These are phyloP conservation scores for Palloptera scutellata DNA, from an alignment of 2,888 invertebrate genomes.

Conservation along the genomic window DNA sequence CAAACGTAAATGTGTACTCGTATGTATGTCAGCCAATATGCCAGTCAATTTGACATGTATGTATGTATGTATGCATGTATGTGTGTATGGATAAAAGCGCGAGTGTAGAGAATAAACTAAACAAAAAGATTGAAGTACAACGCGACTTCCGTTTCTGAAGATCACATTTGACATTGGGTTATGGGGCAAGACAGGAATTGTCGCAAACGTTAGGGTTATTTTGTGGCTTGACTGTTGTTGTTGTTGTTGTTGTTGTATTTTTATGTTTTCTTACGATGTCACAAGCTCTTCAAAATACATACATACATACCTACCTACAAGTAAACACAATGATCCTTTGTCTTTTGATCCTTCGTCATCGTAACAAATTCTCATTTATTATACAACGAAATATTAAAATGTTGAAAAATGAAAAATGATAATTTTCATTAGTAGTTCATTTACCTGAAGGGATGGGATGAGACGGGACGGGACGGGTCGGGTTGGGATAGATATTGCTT, in stretches of 20 bases:
- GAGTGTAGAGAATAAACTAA: background rate
- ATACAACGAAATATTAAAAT: conserved; percentile 13
- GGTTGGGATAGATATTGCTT: conserved; percentile 12
- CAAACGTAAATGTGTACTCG: background rate
- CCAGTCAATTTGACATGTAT: background rate
- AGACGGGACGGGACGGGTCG: conserved; percentile 18
- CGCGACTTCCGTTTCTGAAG: conserved; percentile 3
- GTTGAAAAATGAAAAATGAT: conserved; percentile 54
- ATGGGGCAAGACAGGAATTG: background rate
- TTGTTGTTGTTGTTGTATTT: background rate
- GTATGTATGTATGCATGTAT: background rate
- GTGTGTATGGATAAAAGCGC: too few relatives aligned
- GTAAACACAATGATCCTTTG: conserved; percentile 4
- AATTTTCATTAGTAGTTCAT: conserved; percentile 46
- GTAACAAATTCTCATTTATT: background rate
- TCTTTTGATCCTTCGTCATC: conserved; percentile 1
- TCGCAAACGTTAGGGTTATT: conserved; percentile 11
- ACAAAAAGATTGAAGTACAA: conserved; percentile 1
- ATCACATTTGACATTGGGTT: conserved; percentile 16
- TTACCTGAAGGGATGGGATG: conserved; percentile 31
- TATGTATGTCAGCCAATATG: too few relatives aligned
- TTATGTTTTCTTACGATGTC: conserved; percentile 42
- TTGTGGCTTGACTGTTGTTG: conserved; percentile 11
- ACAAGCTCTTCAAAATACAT: conserved; percentile 41
- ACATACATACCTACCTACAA: background rate